Evolutionary conservation across 2,888 invertebrate genomes (phyloP), one percentile per base, ranked within the genome.

Genomic region (Dysmachus trigonus): DNA sequence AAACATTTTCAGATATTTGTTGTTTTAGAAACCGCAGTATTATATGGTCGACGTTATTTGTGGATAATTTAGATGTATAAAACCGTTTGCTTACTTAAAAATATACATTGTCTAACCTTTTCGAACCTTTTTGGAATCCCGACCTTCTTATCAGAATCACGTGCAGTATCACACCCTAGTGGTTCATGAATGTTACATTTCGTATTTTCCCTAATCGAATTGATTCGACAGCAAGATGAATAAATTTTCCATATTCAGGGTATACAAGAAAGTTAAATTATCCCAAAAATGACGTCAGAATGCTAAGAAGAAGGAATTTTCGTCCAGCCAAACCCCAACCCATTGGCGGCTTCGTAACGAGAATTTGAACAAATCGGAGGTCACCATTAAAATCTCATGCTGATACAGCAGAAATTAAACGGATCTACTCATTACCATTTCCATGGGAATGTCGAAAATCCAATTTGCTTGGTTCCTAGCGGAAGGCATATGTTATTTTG

Each of bases 351-450:
- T 62, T 47, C 15, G 13, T 79, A 79, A 79, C 47, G 79, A 51
- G 79, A 27, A 47, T 51, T 79, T 79, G 79, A 79, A 51, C 79
- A 47, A 79, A 38, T 79, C 22, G 15, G 79, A 79, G 79, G 27
- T 79, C 27, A 47, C 41, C 79, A 79, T 79, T 79, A 51, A 79
- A 79, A 79, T 27, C 79, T 79, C 79, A 47, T 79, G 79, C 79
- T 79, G 79, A 79, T 51, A n/a, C 30, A 51, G 47, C 79, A 79
- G 47, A 47, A 79, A 79, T 79, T 79, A 51, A 79, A 79, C 79
- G 41, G 22, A 79, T 51, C 47, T 47, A 41, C 79, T 79, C 31
- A 51, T 51, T 79, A 79, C 79, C 47, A 79, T 47, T 79, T 79
- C 79, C 76, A 76, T 38, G 76, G 51, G 22, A 79, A 51, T 73